These are phyloP conservation scores for Phrixothrix hirtus DNA, from an alignment of 2,888 invertebrate genomes.

Conservation along the genomic window DNA sequence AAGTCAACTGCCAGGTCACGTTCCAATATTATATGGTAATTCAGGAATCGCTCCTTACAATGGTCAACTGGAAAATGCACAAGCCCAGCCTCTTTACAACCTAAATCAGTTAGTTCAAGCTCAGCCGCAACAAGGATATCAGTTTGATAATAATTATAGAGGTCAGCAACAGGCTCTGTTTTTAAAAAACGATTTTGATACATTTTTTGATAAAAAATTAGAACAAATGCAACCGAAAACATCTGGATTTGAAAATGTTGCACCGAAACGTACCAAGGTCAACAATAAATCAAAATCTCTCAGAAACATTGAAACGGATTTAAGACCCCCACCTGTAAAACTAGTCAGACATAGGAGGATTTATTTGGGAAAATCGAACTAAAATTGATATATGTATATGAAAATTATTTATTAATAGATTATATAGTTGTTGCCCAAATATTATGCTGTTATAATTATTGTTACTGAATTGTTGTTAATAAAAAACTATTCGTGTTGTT, in stretches of 20 bases:
- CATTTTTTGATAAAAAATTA: slow-evolving; percentile 13
- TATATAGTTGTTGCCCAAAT: slow-evolving; percentile 3
- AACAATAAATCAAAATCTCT: background rate
- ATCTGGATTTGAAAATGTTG: background rate
- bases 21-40: slow-evolving; percentile 3
- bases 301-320: slow-evolving; percentile 7
- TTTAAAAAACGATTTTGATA: slow-evolving; percentile 12
- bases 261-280: background rate
- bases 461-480: slow-evolving; percentile 5
- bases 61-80: slow-evolving; percentile 4
- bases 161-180: background rate
- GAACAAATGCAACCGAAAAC: slow-evolving; percentile 11
- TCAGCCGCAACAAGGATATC: background rate
- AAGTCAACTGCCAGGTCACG: background rate
- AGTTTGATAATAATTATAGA: background rate
- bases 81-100: slow-evolving; percentile 5
- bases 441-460: too few relatives aligned
- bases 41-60: slow-evolving; percentile 2
- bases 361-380: background rate
- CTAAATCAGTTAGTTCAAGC: background rate
- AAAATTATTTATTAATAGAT: slow-evolving; percentile 3
- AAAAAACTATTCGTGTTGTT: slow-evolving; percentile 1
- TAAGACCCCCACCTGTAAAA: slow-evolving; percentile 15
- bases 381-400: too few relatives aligned
- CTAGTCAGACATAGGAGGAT: slow-evolving; percentile 12